These are phyloP conservation scores for Trididemnum miniatum DNA, from an alignment of 23 tunicate genomes.

Conservation along the genomic window DNA sequence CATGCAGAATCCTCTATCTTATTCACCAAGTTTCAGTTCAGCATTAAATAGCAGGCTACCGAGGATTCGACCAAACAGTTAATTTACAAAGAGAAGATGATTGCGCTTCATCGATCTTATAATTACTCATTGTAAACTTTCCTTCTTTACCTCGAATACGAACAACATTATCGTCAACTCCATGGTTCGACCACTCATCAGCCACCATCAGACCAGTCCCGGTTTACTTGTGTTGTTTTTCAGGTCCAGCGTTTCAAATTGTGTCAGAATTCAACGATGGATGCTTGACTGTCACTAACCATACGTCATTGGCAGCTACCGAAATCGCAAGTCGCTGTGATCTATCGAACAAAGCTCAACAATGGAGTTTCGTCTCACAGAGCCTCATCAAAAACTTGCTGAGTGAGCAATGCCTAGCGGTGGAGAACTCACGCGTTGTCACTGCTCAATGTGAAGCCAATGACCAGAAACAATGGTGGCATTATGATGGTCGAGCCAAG, in stretches of 20 bases:
- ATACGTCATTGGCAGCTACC: background rate
- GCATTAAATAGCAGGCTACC: no score
- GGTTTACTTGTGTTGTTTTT: background rate
- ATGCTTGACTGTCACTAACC: constrained; percentile 35
- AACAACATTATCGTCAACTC: no score
- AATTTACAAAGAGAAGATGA: no score
- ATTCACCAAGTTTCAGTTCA: no score
- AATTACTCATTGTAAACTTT: no score
- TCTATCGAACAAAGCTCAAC: constrained; percentile 26
- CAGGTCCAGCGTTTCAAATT: constrained; percentile 84
- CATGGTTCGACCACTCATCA: no score
- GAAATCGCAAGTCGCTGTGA: constrained; percentile 10
- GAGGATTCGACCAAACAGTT: no score
- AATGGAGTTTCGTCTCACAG: constrained; percentile 75
- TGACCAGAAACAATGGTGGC: constrained; percentile 42
- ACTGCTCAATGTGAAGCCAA: constrained; percentile 53
- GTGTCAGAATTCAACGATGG: constrained; percentile 40
- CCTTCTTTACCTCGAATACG: no score
- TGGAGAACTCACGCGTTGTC: constrained; percentile 24
- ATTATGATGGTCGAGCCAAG: constrained; percentile 21
- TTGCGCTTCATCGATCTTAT: no score
- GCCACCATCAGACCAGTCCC: no score
- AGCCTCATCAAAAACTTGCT: constrained; percentile 41
- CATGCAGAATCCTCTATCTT: no score
- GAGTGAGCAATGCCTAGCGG: constrained; percentile 57